Conservation (phyloP, 1,140 invertebrate species). For the Zaprionus camerounensis region DNA sequence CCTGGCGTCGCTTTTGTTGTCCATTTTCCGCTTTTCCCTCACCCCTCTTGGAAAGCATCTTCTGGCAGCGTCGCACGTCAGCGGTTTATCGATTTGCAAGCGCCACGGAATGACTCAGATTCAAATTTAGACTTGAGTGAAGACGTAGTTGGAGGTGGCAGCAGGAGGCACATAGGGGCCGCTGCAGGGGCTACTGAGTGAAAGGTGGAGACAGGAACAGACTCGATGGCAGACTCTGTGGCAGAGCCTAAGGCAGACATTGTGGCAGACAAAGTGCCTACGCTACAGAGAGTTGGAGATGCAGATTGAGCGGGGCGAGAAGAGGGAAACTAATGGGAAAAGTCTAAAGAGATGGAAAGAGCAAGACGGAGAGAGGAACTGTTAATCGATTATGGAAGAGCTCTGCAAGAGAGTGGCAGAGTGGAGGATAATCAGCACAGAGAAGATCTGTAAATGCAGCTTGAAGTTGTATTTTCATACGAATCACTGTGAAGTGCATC, state of each 20-base stretch:
- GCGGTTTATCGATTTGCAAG: constrained; percentile 72
- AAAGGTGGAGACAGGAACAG: constrained; percentile 32
- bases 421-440: no score
- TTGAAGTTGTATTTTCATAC: no score
- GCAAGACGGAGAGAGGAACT: not conserved
- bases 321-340: not conserved
- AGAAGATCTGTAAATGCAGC: no score
- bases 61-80: constrained; percentile 67
- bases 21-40: constrained; percentile 19
- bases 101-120: constrained; percentile 68
- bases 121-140: constrained; percentile 11
- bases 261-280: constrained; percentile 6
- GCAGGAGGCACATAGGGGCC: not conserved
- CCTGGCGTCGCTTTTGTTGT: constrained; percentile 48
- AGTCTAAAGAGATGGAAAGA: not conserved
- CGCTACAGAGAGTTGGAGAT: not conserved
- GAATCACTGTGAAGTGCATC: no score
- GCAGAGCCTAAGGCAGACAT: constrained; percentile 2
- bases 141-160: not conserved
- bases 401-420: not conserved
- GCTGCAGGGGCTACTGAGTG: constrained; percentile 3
- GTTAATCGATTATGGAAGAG: not conserved
- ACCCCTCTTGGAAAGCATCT: not conserved
- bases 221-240: not conserved
- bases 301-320: not conserved